Conservation (phyloP, 2,888 invertebrate genomes). For the Anarsia innoxiella region DNA sequence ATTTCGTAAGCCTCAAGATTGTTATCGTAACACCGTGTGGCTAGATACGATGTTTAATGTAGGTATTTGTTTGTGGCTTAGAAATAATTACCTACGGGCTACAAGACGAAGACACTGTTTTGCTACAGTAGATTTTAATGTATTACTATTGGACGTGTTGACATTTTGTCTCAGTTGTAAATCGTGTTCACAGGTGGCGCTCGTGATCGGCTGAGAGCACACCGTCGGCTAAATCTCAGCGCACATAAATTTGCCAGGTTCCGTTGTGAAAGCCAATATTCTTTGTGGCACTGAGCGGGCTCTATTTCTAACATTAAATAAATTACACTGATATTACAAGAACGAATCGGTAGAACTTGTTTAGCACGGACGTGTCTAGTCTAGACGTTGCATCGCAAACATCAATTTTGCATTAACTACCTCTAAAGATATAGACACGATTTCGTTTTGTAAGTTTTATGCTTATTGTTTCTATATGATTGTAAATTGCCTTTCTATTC, state of each 20-base stretch:
- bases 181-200: too few species aligned
- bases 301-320: slow-evolving; percentile 74
- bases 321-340: slow-evolving; percentile 72
- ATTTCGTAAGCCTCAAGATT: too few species aligned
- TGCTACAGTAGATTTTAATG: too few species aligned
- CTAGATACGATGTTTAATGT: too few species aligned
- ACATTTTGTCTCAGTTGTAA: too few species aligned
- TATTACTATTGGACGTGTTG: too few species aligned
- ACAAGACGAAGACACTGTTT: too few species aligned
- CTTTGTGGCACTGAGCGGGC: slow-evolving; percentile 63
- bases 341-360: slow-evolving; percentile 68
- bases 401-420: slow-evolving; percentile 49
- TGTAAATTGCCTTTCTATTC: too few species aligned
- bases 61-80: too few species aligned
- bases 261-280: slow-evolving; percentile 75
- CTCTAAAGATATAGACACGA: slow-evolving; percentile 28
- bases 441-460: slow-evolving; percentile 21
- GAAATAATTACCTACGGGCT: too few species aligned
- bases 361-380: slow-evolving; percentile 56
- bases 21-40: too few species aligned
- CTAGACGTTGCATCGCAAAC: slow-evolving; percentile 53
- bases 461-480: too few species aligned
- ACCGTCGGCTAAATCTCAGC: slow-evolving; percentile 59
- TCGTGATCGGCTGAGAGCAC: slow-evolving; percentile 44
- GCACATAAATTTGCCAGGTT: slow-evolving; percentile 69